Conservation (phyloP, 2,797 vertebrate species). For the Paramormyrops hopkinsi region DNA sequence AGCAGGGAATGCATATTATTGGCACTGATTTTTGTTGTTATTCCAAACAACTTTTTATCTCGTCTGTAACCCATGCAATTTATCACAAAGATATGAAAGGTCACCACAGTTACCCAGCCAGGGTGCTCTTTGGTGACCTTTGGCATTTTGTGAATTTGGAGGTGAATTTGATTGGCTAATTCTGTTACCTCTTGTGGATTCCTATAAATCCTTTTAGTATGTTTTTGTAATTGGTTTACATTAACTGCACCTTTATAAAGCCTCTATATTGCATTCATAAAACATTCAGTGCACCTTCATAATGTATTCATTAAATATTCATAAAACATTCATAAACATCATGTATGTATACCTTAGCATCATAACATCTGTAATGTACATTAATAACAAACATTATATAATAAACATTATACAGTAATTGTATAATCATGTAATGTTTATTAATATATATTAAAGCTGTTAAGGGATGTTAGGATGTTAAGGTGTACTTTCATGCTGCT, state of each 20-base stretch:
- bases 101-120: background rate
- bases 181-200: background rate
- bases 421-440: too few species aligned
- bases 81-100: background rate
- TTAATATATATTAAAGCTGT: too few species aligned
- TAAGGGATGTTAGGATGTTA: too few species aligned
- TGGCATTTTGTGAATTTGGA: background rate
- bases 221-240: background rate
- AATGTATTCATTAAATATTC: too few species aligned
- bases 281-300: too few species aligned
- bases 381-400: too few species aligned
- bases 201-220: background rate
- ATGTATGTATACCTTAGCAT: too few species aligned
- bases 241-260: background rate
- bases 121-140: background rate
- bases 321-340: too few species aligned
- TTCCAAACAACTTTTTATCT: background rate
- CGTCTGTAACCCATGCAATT: background rate
- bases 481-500: too few species aligned
- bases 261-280: too few species aligned
- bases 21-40: background rate
- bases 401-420: too few species aligned
- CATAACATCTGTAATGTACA: too few species aligned
- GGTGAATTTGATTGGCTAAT: background rate
- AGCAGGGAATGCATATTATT: background rate